Conservation (phyloP, 1,140 invertebrate species). For the Odontomachus brunneus region DNA sequence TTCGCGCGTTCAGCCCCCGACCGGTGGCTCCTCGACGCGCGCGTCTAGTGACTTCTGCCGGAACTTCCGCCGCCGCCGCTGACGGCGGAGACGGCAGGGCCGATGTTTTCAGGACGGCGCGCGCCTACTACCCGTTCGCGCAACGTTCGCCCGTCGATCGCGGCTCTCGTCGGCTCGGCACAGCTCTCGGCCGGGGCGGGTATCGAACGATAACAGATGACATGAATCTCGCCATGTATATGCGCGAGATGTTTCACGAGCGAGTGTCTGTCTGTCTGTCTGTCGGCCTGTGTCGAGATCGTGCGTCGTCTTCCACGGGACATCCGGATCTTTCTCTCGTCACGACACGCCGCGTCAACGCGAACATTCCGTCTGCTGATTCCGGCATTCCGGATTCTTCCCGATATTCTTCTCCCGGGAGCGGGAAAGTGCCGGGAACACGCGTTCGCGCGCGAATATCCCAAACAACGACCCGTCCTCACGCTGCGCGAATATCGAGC, state of each 20-base stretch:
- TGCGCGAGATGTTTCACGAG: slow-evolving; percentile 45
- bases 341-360: not conserved
- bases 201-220: slow-evolving; percentile 80
- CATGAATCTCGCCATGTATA: slow-evolving; percentile 67
- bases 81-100: not conserved
- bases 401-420: not conserved
- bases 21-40: not conserved
- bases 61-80: not conserved
- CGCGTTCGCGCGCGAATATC: slow-evolving; percentile 28
- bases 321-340: not conserved
- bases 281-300: too few relatives aligned
- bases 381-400: slow-evolving; percentile 17
- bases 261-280: too few relatives aligned
- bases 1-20: too few relatives aligned
- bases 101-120: slow-evolving; percentile 68
- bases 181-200: slow-evolving; percentile 76
- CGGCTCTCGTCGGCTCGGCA: slow-evolving; percentile 76
- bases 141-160: slow-evolving; percentile 74
- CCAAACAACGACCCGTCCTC: slow-evolving; percentile 54
- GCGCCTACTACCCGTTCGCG: slow-evolving; percentile 71
- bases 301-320: too few relatives aligned
- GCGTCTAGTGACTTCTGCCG: slow-evolving; percentile 54
- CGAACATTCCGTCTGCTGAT: not conserved
- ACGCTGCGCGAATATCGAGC: slow-evolving; percentile 70
- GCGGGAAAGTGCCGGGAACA: slow-evolving; percentile 8